Conservation (phyloP, 2,113 vertebrate genomes). For the Myotis brandtii region DNA sequence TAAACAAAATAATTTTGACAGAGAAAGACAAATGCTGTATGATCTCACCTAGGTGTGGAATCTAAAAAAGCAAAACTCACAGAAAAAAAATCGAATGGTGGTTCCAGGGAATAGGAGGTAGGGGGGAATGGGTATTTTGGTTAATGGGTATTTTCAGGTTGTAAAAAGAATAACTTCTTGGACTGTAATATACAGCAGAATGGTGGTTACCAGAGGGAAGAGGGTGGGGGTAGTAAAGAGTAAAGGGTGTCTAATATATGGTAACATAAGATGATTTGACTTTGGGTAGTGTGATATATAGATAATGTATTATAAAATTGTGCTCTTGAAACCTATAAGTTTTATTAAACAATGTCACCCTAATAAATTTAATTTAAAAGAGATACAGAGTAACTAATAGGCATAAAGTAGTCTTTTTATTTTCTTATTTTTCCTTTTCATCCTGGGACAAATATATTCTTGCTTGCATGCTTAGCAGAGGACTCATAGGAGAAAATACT, state of each 20-base stretch:
- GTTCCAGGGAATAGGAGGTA: too few species aligned
- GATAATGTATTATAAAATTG: not conserved
- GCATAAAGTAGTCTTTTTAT: not conserved
- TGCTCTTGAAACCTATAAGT: not conserved
- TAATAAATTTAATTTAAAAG: not conserved
- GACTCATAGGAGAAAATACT: not conserved
- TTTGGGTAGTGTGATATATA: not conserved
- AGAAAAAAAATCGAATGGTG: not conserved
- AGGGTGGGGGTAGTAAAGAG: not conserved
- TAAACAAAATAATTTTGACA: not conserved
- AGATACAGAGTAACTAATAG: not conserved
- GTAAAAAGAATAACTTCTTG: not conserved
- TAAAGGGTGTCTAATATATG: not conserved
- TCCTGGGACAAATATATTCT: not conserved
- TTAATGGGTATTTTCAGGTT: not conserved
- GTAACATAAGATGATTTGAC: not conserved
- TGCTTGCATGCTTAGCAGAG: not conserved
- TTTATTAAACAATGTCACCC: not conserved
- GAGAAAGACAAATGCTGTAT: not conserved
- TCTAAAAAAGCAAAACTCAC: not conserved
- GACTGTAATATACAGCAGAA: not conserved
- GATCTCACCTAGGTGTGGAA: not conserved
- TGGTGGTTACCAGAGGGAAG: not conserved
- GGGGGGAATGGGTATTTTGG: not conserved
- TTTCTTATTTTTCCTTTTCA: slow-evolving; percentile 35